Evolutionary conservation across 2,797 vertebrate genomes (phyloP).

Genomic region (Pseudochaenichthys georgianus): DNA sequence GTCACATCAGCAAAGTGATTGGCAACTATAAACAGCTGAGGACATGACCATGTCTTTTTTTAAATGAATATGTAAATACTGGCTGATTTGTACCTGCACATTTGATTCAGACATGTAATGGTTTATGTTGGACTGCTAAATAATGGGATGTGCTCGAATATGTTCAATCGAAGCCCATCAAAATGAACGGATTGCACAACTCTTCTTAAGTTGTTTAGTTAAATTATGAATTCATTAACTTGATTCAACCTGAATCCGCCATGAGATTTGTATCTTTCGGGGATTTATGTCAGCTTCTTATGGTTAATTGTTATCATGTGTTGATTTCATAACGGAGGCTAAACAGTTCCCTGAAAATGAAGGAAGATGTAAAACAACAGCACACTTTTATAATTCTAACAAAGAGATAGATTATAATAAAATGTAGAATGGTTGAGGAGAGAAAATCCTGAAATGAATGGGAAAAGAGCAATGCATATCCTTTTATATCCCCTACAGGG

Average conservation of each 20-base stretch:
- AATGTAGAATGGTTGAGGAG: neutral
- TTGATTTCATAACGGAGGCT: neutral
- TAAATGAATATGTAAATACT: neutral
- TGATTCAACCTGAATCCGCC: neutral
- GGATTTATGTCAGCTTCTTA: neutral
- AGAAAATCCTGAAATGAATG: neutral
- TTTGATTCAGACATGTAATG: neutral
- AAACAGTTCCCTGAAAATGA: neutral
- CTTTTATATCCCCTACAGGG: neutral
- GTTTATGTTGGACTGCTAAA: neutral
- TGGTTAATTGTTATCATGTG: neutral
- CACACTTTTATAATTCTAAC: neutral
- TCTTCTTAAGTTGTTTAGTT: no score
- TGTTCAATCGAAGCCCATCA: neutral
- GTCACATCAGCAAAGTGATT: neutral
- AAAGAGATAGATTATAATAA: neutral
- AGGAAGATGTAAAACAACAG: neutral
- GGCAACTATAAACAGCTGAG: neutral
- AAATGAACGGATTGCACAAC: no score
- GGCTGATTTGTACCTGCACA: neutral
- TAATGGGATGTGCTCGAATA: neutral
- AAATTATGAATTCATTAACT: neutral
- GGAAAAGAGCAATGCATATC: neutral
- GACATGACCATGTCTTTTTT: neutral
- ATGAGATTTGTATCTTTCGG: neutral